These are phyloP conservation scores for Campoletis sonorensis DNA, from an alignment of 1,140 invertebrate genomes.

Conservation along the genomic window DNA sequence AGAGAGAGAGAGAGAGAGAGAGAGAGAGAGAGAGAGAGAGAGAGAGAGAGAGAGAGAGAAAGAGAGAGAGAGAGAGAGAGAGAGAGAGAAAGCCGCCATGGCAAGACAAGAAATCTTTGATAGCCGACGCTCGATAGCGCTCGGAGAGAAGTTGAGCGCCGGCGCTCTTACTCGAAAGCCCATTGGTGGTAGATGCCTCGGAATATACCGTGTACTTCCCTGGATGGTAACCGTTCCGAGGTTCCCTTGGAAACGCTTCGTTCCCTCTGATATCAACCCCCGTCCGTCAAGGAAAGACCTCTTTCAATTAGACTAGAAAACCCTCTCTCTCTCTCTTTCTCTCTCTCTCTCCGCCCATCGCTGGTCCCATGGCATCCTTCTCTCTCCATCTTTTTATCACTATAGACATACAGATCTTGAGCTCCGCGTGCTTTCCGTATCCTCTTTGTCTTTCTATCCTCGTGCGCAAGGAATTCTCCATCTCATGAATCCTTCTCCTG, in stretches of 20 bases:
- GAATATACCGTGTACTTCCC: slow-evolving; percentile 39
- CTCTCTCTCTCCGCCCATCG: slow-evolving; percentile 23
- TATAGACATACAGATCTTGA: not conserved
- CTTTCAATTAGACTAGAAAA: slow-evolving; percentile 68
- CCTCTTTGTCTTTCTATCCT: not conserved
- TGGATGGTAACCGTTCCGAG: slow-evolving; percentile 55
- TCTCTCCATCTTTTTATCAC: slow-evolving; percentile 51
- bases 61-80: too few relatives aligned
- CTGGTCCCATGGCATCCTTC: slow-evolving; percentile 36
- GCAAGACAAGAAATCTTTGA: slow-evolving; percentile 71
- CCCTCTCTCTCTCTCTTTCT: slow-evolving; percentile 50
- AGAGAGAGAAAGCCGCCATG: slow-evolving; percentile 60
- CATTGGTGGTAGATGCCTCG: slow-evolving; percentile 57
- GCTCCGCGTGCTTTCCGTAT: not conserved
- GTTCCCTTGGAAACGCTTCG: slow-evolving; percentile 74
- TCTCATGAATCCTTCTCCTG: slow-evolving; percentile 39
- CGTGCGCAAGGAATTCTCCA: not conserved
- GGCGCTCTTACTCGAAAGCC: slow-evolving; percentile 58
- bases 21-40: slow-evolving; percentile 22
- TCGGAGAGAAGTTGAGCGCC: slow-evolving; percentile 64
- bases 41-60: too few relatives aligned
- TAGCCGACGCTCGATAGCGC: slow-evolving; percentile 73
- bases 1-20: slow-evolving; percentile 9
- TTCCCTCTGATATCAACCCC: slow-evolving; percentile 67
- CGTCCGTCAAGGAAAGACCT: slow-evolving; percentile 61